Evolutionary conservation across 2,888 invertebrate species (phyloP), one percentile per base, ranked within the genome.

Genomic region (Trissolcus brochymenae): DNA sequence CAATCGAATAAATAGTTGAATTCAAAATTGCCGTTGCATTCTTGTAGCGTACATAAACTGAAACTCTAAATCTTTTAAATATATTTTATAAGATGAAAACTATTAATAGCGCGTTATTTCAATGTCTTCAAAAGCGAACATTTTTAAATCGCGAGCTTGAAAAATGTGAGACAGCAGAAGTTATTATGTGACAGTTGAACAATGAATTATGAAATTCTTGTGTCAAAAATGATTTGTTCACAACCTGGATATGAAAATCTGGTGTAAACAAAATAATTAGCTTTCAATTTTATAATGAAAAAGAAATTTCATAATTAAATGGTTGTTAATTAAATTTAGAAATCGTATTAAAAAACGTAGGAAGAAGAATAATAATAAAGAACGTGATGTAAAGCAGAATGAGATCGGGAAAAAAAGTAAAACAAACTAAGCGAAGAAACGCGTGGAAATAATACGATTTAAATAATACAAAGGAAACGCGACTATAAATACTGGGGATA

Each of bases 401-500:
- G 9, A 21, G 17, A 51, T 51, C 6, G 17, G 17, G 51, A 11
- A 19, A 51, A 17, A 51, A 51, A 56, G 51, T 56, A 56, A 66
- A 73, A 59, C 40, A 54, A 68, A 61, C 50, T 49, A 21, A 53
- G 41, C 65, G 6, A 35, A 21, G 49, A n/a, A 57, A 35, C 50
- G 43, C 46, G 65, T 54, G 13, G 57, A 62, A 67, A 74, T 57
- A 62, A 60, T 51, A 35, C 67, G 67, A 67, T 74, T 74, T 21
- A 49, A 74, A 74, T 74, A 74, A 74, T 74, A 74, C 67, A 74
- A 74, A 74, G 62, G 74, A 74, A 67, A 59, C 67, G 56, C 43
- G 49, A 61, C 74, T 74, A 74, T 74, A 74, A 74, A 74, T 75
- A 75, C 67, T 57, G 41, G 53, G 62, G 64, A 57, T 68, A 75